A percentile compares a stretch with the other conserved stretches of the same genome.
phyloP scores from a whole-genome alignment of 1,140 invertebrate genomes.

The Drosophila sp. region DNA sequence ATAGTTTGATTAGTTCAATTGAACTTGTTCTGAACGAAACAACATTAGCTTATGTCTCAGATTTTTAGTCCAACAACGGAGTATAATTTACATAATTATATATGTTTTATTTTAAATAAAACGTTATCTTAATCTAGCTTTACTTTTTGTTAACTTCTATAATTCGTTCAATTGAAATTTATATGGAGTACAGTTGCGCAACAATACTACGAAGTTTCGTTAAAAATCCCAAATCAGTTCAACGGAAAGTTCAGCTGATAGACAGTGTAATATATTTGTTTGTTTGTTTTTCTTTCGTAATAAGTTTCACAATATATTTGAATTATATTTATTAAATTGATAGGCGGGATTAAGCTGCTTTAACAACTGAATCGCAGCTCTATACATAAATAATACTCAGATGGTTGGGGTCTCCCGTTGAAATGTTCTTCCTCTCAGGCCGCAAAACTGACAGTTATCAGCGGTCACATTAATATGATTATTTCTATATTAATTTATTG shows the following conservation, averaged over 20 bases:
- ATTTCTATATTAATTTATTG: constrained; percentile 83
- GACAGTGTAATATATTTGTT: neutral
- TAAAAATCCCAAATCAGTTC: neutral
- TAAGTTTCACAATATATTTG: neutral
- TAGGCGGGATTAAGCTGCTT: neutral
- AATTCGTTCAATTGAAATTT: too few relatives aligned
- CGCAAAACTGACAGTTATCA: constrained; percentile 70
- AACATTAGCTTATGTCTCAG: too few relatives aligned
- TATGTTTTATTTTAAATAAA: too few relatives aligned
- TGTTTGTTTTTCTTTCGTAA: neutral
- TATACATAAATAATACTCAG: neutral
- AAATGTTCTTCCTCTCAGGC: neutral
- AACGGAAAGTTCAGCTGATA: neutral
- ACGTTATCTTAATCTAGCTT: too few relatives aligned
- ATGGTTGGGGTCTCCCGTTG: constrained; percentile 4
- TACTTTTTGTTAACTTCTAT: too few relatives aligned
- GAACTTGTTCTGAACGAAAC: too few relatives aligned
- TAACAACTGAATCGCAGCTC: neutral
- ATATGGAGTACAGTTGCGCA: too few relatives aligned
- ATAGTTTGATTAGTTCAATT: too few relatives aligned
- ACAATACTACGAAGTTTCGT: neutral
- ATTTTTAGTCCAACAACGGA: too few relatives aligned
- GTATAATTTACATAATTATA: too few relatives aligned
- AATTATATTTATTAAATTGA: constrained; percentile 5
- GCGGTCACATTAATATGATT: constrained; percentile 77